Evolutionary conservation across 1,140 invertebrate species (phyloP).

Genomic region (Eriocheir sinensis): DNA sequence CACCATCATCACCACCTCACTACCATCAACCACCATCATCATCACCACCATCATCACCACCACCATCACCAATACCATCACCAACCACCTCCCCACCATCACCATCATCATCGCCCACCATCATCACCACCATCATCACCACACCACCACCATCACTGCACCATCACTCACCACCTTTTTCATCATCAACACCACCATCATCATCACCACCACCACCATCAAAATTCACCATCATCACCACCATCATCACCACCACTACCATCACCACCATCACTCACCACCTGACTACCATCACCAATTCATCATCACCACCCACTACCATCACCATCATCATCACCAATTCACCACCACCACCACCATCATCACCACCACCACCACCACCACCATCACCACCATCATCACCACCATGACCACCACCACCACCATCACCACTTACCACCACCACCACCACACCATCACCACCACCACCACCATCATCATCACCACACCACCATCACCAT

Average conservation of each 20-base stretch:
- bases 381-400: not conserved
- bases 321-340: not conserved
- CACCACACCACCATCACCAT: too few relatives aligned
- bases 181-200: too few relatives aligned
- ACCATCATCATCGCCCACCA: not conserved
- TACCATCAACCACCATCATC: not conserved
- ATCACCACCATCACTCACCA: not conserved
- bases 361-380: not conserved
- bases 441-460: too few relatives aligned
- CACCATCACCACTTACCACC: too few relatives aligned
- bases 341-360: too few relatives aligned
- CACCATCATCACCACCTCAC: not conserved
- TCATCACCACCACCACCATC: too few relatives aligned
- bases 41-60: not conserved
- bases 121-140: not conserved
- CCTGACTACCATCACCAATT: not conserved
- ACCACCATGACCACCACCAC: not conserved
- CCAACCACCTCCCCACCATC: not conserved
- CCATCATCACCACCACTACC: not conserved
- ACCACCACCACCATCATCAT: too few relatives aligned
- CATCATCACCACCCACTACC: not conserved
- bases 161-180: not conserved
- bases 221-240: not conserved
- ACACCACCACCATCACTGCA: not conserved
- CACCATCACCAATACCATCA: not conserved